These are phyloP conservation scores for Mastomys coucha DNA, from an alignment of 2,113 vertebrate genomes.

Conservation along the genomic window DNA sequence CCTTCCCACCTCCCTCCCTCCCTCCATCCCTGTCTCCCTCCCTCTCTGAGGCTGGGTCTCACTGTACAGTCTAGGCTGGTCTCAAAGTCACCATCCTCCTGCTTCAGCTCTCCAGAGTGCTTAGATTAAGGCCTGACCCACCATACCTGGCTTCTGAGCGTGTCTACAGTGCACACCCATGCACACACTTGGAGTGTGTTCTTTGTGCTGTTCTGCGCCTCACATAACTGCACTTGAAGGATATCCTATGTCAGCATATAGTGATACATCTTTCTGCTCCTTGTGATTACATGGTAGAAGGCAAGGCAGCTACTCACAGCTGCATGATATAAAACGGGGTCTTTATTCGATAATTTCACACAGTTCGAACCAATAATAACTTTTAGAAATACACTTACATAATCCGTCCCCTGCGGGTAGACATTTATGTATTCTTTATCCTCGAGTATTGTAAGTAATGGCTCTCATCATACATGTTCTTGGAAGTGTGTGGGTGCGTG, in stretches of 20 bases:
- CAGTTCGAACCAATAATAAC: slow-evolving; percentile 26
- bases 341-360: neutral
- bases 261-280: neutral
- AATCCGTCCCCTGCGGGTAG: neutral
- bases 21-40: fast-evolving
- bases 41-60: neutral
- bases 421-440: neutral
- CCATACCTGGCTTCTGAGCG: neutral
- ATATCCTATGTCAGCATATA: neutral
- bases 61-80: neutral
- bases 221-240: neutral
- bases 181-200: neutral
- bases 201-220: neutral
- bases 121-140: neutral
- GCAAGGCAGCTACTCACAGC: neutral
- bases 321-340: neutral
- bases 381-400: slow-evolving; percentile 38
- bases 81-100: neutral
- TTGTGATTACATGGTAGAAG: neutral
- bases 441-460: slow-evolving; percentile 35
- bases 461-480: neutral
- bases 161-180: neutral
- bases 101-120: neutral
- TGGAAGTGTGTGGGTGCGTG: neutral
- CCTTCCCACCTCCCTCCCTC: fast-evolving